These are phyloP conservation scores for Styela clava DNA, from an alignment of 23 tunicate species.

Conservation along the genomic window DNA sequence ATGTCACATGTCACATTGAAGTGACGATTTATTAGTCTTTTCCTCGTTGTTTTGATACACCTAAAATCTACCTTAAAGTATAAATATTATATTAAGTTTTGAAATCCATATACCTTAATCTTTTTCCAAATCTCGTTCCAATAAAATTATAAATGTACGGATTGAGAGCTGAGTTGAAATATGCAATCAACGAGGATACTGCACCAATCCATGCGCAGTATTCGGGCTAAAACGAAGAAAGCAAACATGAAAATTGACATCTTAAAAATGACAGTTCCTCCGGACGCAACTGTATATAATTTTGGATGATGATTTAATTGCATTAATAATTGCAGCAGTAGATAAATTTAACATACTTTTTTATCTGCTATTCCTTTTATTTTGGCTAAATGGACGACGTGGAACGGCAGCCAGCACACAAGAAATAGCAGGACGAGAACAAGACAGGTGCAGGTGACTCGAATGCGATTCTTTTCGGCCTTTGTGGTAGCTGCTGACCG, in stretches of 20 bases:
- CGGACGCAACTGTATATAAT: too few relatives aligned
- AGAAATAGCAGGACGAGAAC: conserved; percentile 46
- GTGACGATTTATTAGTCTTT: too few relatives aligned
- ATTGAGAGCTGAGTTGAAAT: conserved; percentile 18
- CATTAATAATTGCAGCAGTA: too few relatives aligned
- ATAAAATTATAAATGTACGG: conserved; percentile 23
- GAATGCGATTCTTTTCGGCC: conserved; percentile 52
- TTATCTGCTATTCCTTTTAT: conserved; percentile 24
- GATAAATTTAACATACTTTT: neutral
- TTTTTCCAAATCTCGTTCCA: conserved; percentile 30
- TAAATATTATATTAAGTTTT: too few relatives aligned
- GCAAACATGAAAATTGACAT: too few relatives aligned
- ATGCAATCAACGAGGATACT: conserved; percentile 15
- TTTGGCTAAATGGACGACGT: conserved; percentile 48
- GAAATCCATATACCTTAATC: conserved; percentile 8
- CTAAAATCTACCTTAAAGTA: too few relatives aligned
- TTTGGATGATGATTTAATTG: too few relatives aligned
- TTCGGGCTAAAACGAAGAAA: neutral
- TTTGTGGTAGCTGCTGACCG: conserved; percentile 23
- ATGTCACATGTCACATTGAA: too few relatives aligned
- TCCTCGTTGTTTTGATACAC: too few relatives aligned
- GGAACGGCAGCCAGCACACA: conserved; percentile 73
- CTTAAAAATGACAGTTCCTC: too few relatives aligned
- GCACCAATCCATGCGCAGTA: neutral
- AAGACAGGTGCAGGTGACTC: conserved; percentile 68